Evolutionary conservation across 2,888 invertebrate species (phyloP).

Genomic region (Melieria crassipennis): DNA sequence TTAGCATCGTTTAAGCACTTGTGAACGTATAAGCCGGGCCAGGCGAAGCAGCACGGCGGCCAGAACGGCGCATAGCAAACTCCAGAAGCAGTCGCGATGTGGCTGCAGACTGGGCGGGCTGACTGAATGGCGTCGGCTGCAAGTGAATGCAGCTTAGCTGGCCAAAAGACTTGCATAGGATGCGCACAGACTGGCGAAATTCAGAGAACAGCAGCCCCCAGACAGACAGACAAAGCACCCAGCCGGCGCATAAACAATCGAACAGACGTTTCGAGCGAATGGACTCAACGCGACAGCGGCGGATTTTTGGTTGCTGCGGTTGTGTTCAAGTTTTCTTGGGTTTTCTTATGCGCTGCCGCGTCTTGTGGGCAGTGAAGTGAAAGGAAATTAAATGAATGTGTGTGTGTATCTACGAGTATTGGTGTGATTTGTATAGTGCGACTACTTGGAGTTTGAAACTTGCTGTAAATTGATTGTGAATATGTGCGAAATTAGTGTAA

Average conservation of each 20-base stretch:
- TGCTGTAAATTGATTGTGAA: too few relatives aligned
- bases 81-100: neutral
- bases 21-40: constrained; percentile 37
- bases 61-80: constrained; percentile 12
- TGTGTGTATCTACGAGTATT: neutral
- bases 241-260: too few relatives aligned
- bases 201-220: constrained; percentile 1
- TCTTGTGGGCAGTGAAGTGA: neutral
- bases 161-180: neutral
- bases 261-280: too few relatives aligned
- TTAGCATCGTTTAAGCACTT: constrained; percentile 34
- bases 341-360: neutral
- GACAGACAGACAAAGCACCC: neutral
- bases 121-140: neutral
- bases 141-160: neutral
- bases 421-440: too few relatives aligned
- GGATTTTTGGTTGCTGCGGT: too few relatives aligned
- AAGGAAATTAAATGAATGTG: neutral
- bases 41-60: constrained; percentile 41
- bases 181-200: neutral
- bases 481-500: too few relatives aligned
- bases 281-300: too few relatives aligned
- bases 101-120: neutral
- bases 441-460: too few relatives aligned
- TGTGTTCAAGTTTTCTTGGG: too few relatives aligned